phyloP scores from a whole-genome alignment of 2,797 vertebrate genomes.

The Zonotrichia albicollis region DNA sequence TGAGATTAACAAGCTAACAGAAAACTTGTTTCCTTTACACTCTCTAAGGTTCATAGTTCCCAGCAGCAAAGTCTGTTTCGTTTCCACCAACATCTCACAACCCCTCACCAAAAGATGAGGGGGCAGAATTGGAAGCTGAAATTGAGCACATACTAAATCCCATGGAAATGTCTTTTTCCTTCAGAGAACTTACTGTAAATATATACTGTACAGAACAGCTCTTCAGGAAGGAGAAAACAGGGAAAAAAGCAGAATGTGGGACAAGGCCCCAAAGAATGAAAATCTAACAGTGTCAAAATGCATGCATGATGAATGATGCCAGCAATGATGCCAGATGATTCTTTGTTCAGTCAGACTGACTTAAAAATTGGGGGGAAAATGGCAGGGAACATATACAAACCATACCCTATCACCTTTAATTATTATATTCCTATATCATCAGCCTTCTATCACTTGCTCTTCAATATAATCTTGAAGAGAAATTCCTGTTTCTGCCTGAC shows the following conservation, averaged over 20 bases:
- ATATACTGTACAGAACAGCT: neutral
- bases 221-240: neutral
- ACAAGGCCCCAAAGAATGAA: neutral
- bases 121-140: neutral
- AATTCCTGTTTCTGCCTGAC: neutral
- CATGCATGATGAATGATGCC: neutral
- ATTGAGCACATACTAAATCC: neutral
- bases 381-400: neutral
- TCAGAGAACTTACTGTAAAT: neutral
- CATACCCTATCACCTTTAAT: neutral
- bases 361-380: fast-evolving
- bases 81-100: neutral
- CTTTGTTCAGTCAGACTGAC: neutral
- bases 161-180: neutral
- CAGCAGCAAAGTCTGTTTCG: neutral
- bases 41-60: neutral
- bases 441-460: neutral
- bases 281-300: neutral
- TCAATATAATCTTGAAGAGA: neutral
- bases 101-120: neutral
- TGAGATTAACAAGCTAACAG: neutral
- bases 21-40: neutral
- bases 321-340: too few species aligned
- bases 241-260: neutral
- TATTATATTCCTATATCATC: neutral